Percentiles rank a stretch among this genome's conserved stretches.
Evolutionary conservation across 2,113 vertebrate species (phyloP).

Genomic region (Oenanthe oenanthe): DNA sequence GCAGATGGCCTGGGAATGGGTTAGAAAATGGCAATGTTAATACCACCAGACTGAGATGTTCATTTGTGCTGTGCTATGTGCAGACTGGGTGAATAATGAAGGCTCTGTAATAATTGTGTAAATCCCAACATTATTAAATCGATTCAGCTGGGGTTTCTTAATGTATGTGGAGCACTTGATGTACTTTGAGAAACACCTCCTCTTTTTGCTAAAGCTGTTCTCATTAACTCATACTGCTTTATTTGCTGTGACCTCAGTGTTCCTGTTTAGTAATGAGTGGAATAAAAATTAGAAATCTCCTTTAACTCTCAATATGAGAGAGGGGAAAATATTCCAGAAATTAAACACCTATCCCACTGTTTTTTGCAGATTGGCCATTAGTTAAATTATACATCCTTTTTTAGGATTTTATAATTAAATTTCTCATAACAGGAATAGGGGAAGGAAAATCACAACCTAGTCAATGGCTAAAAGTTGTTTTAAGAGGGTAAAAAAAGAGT

Average conservation of each 20-base stretch:
- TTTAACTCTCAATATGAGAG: slow-evolving; percentile 64
- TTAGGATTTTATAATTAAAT: slow-evolving; percentile 1
- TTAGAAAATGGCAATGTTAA: slow-evolving; percentile 84
- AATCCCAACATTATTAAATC: slow-evolving; percentile 89
- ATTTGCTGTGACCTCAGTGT: slow-evolving; percentile 81
- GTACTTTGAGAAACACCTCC: slow-evolving; percentile 79
- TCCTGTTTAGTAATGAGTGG: slow-evolving; percentile 77
- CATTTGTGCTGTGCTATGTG: slow-evolving; percentile 80
- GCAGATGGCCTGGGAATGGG: slow-evolving; percentile 85
- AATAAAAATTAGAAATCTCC: slow-evolving; percentile 77
- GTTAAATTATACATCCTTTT: not conserved
- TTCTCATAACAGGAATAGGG: not conserved
- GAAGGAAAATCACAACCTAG: not conserved
- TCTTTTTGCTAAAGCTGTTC: slow-evolving; percentile 81
- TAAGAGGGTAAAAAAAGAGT: not conserved
- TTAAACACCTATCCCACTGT: not conserved
- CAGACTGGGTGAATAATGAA: slow-evolving; percentile 85
- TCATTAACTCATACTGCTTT: slow-evolving; percentile 83
- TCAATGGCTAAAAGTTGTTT: not conserved
- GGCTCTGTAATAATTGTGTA: slow-evolving; percentile 86
- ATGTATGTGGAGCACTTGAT: slow-evolving; percentile 84
- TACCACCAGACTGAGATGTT: slow-evolving; percentile 84
- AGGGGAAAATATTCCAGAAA: slow-evolving; percentile 48
- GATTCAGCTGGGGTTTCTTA: slow-evolving; percentile 84
- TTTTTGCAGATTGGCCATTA: not conserved